phyloP scores from a whole-genome alignment of 2,888 invertebrate species.

The Scaptomyza flava region DNA sequence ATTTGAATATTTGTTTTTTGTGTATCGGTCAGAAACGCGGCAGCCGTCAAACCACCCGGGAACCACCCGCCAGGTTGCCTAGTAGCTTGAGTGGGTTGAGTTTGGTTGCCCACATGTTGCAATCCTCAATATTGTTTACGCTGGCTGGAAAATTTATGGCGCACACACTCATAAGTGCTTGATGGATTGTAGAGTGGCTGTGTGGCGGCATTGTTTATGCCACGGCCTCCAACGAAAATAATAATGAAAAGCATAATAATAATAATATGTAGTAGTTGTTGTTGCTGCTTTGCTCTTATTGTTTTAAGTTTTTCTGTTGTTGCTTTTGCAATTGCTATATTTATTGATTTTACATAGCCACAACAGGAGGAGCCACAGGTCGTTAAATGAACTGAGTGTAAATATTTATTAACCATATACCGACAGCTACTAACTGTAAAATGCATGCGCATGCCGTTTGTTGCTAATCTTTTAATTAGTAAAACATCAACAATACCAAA shows the following conservation, averaged over 20 bases:
- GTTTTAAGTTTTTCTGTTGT: slow-evolving; percentile 13
- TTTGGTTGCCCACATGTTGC: slow-evolving; percentile 67
- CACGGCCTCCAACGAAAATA: slow-evolving; percentile 24
- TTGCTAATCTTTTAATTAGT: slow-evolving; percentile 40
- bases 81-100: slow-evolving; percentile 2
- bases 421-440: slow-evolving; percentile 25
- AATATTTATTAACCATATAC: slow-evolving; percentile 45
- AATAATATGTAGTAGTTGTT: slow-evolving; percentile 33
- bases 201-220: slow-evolving; percentile 58
- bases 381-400: slow-evolving; percentile 56
- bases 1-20: slow-evolving; percentile 62
- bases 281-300: slow-evolving; percentile 23
- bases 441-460: slow-evolving; percentile 58
- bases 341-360: slow-evolving; percentile 65
- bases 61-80: slow-evolving; percentile 20
- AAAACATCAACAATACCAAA: slow-evolving; percentile 24
- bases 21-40: slow-evolving; percentile 46
- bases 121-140: slow-evolving; percentile 73
- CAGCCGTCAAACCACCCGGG: neutral
- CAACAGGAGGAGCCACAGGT: slow-evolving; percentile 46
- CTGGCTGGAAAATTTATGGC: slow-evolving; percentile 68
- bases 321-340: slow-evolving; percentile 54
- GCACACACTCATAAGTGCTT: slow-evolving; percentile 65
- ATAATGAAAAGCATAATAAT: slow-evolving; percentile 12
- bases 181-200: slow-evolving; percentile 63